Base-by-base conservation (phyloP, 2,797 vertebrate genomes). In the Pangasius macronema region DNA sequence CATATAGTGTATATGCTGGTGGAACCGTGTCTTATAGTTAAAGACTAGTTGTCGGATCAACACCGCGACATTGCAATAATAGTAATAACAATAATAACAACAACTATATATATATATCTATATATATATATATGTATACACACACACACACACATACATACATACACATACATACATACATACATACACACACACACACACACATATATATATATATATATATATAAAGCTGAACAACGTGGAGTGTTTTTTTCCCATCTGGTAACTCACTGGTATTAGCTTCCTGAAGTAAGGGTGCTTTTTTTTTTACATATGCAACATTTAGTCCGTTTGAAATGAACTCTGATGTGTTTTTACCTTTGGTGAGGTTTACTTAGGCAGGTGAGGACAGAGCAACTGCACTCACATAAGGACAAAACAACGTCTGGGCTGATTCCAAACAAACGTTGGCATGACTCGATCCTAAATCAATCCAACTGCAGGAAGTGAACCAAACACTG, bases 401-500 rank as follows among this genome's bases (percentile, higher is more conserved):
- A 20, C 39, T 65, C 27, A 49, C 2, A 2, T 82, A 39, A 65
- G 59, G 42, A 65, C 14, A 82, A 30, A 65, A 65, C 39, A 82
- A 49, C 4, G 14, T 82, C 39, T 49, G 59, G 42, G 49, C 27
- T 22, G 42, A 5, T 67, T 65, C 42, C 59, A 65, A 82, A 82
- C 57, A 65, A 42, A 82, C 57, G 9, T 8, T 46, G 49, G 39
- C 59, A 16, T 65, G 59, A 65, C 81, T 63, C 36, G 4, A 51
- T 39, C 59, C 16, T 82, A 82, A 82, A 82, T 82, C n/a, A 2
- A 65, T 65, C 42, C 53, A 80, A 80, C 53, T 80, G 77, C 77
- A 59, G 33, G 55, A 80, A 59, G 53, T 80, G 55, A 27, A 59
- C 27, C 80, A 65, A 82, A 65, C 80, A 65, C 49, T 82, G 8